Evolutionary conservation across 2,113 vertebrate species (phyloP), one percentile per base, ranked within the genome.

Genomic region (Menura novaehollandiae): DNA sequence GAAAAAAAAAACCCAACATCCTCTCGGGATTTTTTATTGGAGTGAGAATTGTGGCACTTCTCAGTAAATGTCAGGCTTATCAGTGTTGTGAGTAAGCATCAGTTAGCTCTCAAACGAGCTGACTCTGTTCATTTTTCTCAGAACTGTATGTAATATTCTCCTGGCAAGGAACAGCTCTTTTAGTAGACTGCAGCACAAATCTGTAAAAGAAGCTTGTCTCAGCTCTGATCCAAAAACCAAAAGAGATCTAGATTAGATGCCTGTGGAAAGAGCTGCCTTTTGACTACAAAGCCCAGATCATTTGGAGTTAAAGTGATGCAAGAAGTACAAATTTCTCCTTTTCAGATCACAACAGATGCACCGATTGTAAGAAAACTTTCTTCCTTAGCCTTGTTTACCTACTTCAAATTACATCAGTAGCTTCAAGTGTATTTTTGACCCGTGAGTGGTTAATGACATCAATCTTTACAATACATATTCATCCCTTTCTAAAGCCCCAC

Each of bases 51-150:
- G 93, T 95, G 87, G 86, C 95, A 95, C 80, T 75, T 64, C 86
- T 95, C 95, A 87, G 84, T 92, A 95, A 95, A 95, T 85, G 93
- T 87, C 95, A 97, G 91, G 60, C 84, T 97, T 92, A 96, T 95
- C 96, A 95, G 93, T 32, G 56, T 55, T 91, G 96, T 95, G 94
- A 92, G 94, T 92, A 93, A 96, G 94, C 95, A 95, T 95, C 95
- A 93, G 89, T 78, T 92, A 71, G 68, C 94, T 95, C 95, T 95
- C 92, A 89, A 96, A 96, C 73, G 89, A 95, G 95, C 93, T 95
- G 96, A 95, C 89, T 95, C 87, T 63, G 83, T 85, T 92, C 84
- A 93, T 96, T 96, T 97, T 92, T 81, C 94, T 95, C 89, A 91
- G 80, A 91, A 92, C 93, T 92, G 80, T 35, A 82, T 92, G 93